Evolutionary conservation across 1,140 invertebrate genomes (phyloP), one percentile per base, ranked within the genome.

Genomic region (Drosophila eugracilis): DNA sequence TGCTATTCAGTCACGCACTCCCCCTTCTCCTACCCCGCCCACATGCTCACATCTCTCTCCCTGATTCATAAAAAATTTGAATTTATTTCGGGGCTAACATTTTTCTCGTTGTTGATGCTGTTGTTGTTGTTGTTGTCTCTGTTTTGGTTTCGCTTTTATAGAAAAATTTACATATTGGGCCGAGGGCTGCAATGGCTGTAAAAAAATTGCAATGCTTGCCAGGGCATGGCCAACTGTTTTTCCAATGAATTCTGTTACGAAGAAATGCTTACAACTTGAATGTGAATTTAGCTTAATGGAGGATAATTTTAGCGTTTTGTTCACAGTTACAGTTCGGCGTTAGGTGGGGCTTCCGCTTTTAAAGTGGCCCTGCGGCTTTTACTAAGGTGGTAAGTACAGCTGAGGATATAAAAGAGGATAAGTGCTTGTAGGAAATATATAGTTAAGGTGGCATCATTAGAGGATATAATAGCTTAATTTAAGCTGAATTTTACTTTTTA

Each of bases 1-100:
- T 45, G 44, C 72, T 26, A 59, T 41, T 62, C 67, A 72, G 77
- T 78, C 75, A 78, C 69, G 60, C 60, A 45, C 37, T 54, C 24
- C 4, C 3, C 30, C 12, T 32, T 54, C 24, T 12, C 3, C 30
- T 32, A 12, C 41, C 4, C 41, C 45, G 32, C 48, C 47, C 55
- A 49, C 57, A 36, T 37, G 36, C 17, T 26, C 39, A 28, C 42
- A 63, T 75, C 59, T 85, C 59, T 85, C 62, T 53, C 48, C 57
- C 66, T 84, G 80, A 84, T 84, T 84, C 80, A 84, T 84, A 84
- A 85, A 84, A 85, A 76, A 67, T 84, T 67, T 79, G 76, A 79
- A 80, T 80, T 80, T 85, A 84, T 86, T 69, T 80, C 47, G 47
- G 30, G 60, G 36, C 45, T 78, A 67, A 79, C 41, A 63, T 75